phyloP scores from a whole-genome alignment of 2,113 vertebrate genomes.

The mouse (Mus musculus) region DNA sequence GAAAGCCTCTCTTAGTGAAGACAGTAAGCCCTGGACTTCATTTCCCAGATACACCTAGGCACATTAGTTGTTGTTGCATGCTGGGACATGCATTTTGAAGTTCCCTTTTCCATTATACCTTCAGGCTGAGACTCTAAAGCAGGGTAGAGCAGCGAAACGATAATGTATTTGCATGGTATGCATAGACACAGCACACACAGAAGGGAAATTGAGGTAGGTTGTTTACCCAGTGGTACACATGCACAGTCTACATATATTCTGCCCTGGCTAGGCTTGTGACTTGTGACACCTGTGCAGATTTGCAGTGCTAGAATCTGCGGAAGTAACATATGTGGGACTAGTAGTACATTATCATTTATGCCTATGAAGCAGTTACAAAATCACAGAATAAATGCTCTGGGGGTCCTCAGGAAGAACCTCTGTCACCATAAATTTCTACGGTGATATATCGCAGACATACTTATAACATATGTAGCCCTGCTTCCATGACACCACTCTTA shows the following conservation, averaged over 20 bases:
- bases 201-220: not conserved
- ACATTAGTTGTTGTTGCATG: not conserved
- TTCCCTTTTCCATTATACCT: not conserved
- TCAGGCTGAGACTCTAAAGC: not conserved
- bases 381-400: not conserved
- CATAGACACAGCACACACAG: not conserved
- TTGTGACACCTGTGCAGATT: not conserved
- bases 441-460: not conserved
- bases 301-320: not conserved
- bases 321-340: not conserved
- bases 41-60: not conserved
- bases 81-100: not conserved
- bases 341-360: not conserved
- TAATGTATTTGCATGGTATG: not conserved
- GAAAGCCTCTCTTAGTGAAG: not conserved
- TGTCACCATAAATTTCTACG: not conserved
- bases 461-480: not conserved
- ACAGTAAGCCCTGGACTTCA: not conserved
- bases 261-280: not conserved
- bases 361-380: not conserved
- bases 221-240: not conserved
- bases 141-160: too few relatives aligned
- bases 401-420: not conserved
- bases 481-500: not conserved
- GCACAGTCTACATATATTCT: not conserved